Base-by-base conservation (phyloP, 2,888 invertebrate genomes). In the Lampropteryx suffumata region DNA sequence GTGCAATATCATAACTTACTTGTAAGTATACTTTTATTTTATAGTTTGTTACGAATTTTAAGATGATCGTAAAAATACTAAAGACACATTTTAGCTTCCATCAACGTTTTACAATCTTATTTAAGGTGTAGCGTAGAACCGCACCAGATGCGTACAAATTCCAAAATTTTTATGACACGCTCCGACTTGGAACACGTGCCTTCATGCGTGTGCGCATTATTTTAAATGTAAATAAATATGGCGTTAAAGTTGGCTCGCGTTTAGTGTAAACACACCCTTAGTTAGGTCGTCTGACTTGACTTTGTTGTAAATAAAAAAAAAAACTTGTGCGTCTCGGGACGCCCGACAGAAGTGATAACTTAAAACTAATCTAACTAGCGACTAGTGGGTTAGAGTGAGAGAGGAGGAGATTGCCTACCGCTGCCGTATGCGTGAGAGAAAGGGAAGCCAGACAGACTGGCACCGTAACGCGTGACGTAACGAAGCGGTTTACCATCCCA, bases 221-320 rank as follows among this genome's bases (percentile, higher is more conserved):
- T 74, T 73, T 76, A 64, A 77, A 82, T 72, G 79, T 87, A 86
- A 84, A 88, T 83, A 87, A 86, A 87, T 84, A 84, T 76, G 66
- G 72, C 76, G 71, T 72, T 78, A 76, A 77, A 76, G 64, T 67
- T 73, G 63, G 55, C 64, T 69, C 65, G 68, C 64, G 62, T 55
- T 52, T 65, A 65, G 67, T 79, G 78, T 87, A 88, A 85, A 87
- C 83, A 85, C 62, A 76, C 77, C 85, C 82, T 84, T 80, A 73
- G 54, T 50, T 67, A 59, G 69, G 71, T 68, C 65, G 42, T 59
- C 49, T 54, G n/a, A n/a, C n/a, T 66, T 7, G 24, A 24, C 4
- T 24, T 21, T 5, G 21, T 21, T 21, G 21, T 21, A 3, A 21
- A 3, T 2, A 24, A 24, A 24, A 24, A 24, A 24, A 24, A 24